Conservation (phyloP, 2,797 vertebrate species). For the Tenualosa thibaudeaui region DNA sequence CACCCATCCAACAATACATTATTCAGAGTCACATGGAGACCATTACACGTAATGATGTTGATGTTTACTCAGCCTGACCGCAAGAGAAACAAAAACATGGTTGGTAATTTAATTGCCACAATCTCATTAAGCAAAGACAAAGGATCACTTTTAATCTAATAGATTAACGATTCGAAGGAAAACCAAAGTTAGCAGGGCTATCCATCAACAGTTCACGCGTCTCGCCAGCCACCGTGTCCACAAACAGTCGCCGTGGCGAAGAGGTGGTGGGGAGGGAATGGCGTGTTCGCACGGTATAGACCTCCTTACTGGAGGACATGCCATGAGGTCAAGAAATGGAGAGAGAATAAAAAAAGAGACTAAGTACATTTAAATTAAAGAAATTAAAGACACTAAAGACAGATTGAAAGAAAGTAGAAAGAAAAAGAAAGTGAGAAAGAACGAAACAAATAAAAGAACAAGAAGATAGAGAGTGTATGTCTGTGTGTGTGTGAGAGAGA, state of each 20-base stretch:
- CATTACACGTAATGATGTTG: slow-evolving; percentile 69
- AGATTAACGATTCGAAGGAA: slow-evolving; percentile 51
- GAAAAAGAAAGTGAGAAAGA: background rate
- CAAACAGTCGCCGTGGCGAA: background rate
- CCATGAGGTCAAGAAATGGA: background rate
- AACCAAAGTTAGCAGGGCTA: slow-evolving; percentile 47
- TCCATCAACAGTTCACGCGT: slow-evolving; percentile 52
- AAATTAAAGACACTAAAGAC: slow-evolving; percentile 50
- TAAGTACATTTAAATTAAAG: background rate
- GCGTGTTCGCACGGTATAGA: background rate
- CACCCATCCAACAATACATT: slow-evolving; percentile 63
- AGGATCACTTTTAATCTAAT: slow-evolving; percentile 61
- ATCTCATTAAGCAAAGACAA: slow-evolving; percentile 61
- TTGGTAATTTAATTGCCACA: slow-evolving; percentile 60
- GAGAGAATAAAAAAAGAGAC: background rate
- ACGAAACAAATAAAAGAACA: too few species aligned
- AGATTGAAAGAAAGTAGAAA: background rate
- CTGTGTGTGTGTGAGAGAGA: background rate
- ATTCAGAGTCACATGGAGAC: slow-evolving; percentile 67
- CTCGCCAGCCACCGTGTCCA: background rate
- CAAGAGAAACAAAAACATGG: slow-evolving; percentile 64
- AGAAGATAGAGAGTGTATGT: slow-evolving; percentile 23
- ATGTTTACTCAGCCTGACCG: slow-evolving; percentile 64
- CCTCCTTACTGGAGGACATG: background rate
- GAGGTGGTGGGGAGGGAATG: background rate